Conservation (phyloP, 2,888 invertebrate species). For the Drosophila suboccidentalis region DNA sequence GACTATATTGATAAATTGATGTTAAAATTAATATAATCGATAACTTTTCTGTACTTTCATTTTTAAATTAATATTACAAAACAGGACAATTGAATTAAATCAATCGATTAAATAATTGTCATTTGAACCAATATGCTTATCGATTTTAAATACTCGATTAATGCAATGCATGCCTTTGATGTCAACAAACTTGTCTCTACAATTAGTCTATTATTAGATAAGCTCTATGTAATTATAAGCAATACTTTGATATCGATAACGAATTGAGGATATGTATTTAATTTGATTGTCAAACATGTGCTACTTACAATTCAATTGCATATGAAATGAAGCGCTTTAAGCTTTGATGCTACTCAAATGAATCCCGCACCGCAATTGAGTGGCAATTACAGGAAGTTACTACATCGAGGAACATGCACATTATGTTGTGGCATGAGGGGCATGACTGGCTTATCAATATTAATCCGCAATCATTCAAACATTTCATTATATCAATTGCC, state of each 20-base stretch:
- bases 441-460: slow-evolving; percentile 42
- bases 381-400: slow-evolving; percentile 6
- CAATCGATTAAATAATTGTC: no score
- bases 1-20: neutral
- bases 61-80: no score
- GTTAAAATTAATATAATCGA: neutral
- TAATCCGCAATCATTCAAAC: slow-evolving; percentile 64
- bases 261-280: slow-evolving; percentile 3
- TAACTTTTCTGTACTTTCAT: no score
- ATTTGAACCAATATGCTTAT: neutral
- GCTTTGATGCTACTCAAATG: slow-evolving; percentile 4
- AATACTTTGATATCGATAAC: slow-evolving; percentile 11
- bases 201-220: neutral
- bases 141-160: neutral
- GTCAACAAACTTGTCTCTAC: no score
- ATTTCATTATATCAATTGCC: slow-evolving; percentile 61
- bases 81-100: no score
- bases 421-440: slow-evolving; percentile 4
- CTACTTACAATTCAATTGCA: slow-evolving; percentile 2
- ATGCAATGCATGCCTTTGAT: neutral
- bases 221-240: slow-evolving; percentile 4
- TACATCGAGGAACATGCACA: slow-evolving; percentile 4
- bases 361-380: slow-evolving; percentile 5
- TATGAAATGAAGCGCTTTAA: slow-evolving; percentile 21
- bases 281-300: slow-evolving; percentile 6